A percentile compares a stretch with the other conserved stretches of the same genome.
These are phyloP conservation scores for Heptranchias perlo DNA, from an alignment of 2,113 vertebrate genomes.

Conservation along the genomic window DNA sequence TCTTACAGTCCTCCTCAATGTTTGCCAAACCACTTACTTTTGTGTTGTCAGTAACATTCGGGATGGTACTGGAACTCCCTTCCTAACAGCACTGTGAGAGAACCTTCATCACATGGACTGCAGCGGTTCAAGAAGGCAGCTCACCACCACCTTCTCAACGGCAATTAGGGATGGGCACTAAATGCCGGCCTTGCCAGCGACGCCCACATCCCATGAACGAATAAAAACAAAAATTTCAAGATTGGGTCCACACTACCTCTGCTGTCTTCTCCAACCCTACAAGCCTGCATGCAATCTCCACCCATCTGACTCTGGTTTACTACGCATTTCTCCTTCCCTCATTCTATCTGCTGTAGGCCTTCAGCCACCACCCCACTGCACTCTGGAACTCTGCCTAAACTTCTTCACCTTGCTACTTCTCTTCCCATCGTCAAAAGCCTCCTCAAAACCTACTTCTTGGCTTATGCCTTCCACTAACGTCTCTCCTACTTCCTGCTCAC, in stretches of 20 bases:
- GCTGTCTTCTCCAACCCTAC: too few species aligned
- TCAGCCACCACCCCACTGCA: neutral
- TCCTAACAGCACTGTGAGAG: too few species aligned
- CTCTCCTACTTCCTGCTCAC: neutral
- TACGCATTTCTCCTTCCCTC: neutral
- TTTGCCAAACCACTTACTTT: neutral
- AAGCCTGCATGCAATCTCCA: neutral
- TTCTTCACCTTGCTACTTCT: neutral
- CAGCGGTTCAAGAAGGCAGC: too few species aligned
- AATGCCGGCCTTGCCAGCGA: too few species aligned
- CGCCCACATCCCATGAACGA: too few species aligned
- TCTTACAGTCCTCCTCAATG: neutral
- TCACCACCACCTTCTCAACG: too few species aligned
- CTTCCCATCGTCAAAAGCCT: neutral
- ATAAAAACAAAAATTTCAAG: too few species aligned
- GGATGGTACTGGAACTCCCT: too few species aligned
- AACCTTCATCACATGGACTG: too few species aligned
- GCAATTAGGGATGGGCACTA: too few species aligned
- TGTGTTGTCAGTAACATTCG: neutral
- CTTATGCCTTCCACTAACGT: neutral
- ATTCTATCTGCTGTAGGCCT: neutral
- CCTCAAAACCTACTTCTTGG: neutral
- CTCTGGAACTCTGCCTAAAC: neutral
- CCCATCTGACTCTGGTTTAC: neutral
- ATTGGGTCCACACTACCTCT: neutral